Conservation (phyloP, 2,888 invertebrate genomes). For the Strigamia transsilvanica region DNA sequence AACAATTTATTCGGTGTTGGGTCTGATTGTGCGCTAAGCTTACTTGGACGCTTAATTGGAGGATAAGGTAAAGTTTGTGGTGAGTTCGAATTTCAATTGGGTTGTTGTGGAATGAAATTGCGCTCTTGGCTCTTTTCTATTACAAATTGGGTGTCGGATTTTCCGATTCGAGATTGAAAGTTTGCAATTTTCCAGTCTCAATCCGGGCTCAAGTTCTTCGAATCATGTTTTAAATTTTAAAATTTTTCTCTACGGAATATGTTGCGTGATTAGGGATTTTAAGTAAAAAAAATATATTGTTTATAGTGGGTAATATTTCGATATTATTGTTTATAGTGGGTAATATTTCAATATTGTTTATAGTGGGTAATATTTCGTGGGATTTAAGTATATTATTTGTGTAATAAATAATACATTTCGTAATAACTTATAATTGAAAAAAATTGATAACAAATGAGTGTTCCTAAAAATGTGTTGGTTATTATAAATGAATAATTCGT, state of each 20-base stretch:
- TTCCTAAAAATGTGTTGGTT: too few relatives aligned
- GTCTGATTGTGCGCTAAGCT: not conserved
- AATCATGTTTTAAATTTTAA: not conserved
- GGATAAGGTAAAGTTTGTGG: slow-evolving; percentile 28
- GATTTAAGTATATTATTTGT: too few relatives aligned
- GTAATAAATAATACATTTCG: too few relatives aligned
- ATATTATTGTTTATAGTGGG: too few relatives aligned
- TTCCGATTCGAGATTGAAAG: not conserved
- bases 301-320: too few relatives aligned
- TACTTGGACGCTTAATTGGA: not conserved
- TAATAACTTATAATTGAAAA: too few relatives aligned
- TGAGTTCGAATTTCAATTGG: slow-evolving; percentile 18
- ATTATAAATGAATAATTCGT: too few relatives aligned
- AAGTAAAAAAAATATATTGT: too few relatives aligned
- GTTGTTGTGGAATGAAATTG: not conserved
- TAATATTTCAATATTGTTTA: too few relatives aligned
- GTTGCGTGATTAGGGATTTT: not conserved
- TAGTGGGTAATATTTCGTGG: too few relatives aligned
- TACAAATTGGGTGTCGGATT: slow-evolving; percentile 18
- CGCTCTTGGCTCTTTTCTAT: slow-evolving; percentile 39
- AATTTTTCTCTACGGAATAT: not conserved
- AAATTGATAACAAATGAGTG: too few relatives aligned
- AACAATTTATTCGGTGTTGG: not conserved
- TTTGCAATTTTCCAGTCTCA: not conserved
- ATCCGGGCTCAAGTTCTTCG: not conserved